These are phyloP conservation scores for Drosophila recens DNA, from an alignment of 2,888 invertebrate genomes.

Conservation along the genomic window DNA sequence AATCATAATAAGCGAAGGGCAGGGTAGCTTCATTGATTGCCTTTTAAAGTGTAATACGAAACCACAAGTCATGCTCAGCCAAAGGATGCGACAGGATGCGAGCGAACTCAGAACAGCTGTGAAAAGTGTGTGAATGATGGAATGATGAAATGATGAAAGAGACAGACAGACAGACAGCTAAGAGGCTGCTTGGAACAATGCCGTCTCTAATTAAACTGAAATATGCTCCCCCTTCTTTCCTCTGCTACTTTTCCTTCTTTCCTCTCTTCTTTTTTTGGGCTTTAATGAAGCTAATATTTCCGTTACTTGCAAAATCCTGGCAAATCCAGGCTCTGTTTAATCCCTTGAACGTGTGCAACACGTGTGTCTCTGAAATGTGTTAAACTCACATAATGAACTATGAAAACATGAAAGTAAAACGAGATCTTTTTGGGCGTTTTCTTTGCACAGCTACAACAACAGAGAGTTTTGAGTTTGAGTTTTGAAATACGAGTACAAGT, in stretches of 20 bases:
- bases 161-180: constrained; percentile 20
- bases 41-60: constrained; percentile 66
- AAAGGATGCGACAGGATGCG: constrained; percentile 67
- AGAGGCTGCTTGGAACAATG: constrained; percentile 36
- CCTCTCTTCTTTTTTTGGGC: neutral
- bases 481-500: constrained; percentile 46
- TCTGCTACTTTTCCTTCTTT: neutral
- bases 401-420: constrained; percentile 60
- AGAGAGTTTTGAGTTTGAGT: constrained; percentile 9
- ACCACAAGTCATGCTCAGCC: constrained; percentile 58
- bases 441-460: constrained; percentile 12
- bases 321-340: constrained; percentile 37
- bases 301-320: constrained; percentile 47
- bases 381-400: constrained; percentile 64
- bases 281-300: constrained; percentile 56
- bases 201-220: constrained; percentile 50
- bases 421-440: constrained; percentile 47
- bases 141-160: no score
- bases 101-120: constrained; percentile 45
- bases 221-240: constrained; percentile 11
- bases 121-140: constrained; percentile 22
- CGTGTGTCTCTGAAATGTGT: constrained; percentile 62
- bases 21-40: constrained; percentile 61
- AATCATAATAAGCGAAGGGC: constrained; percentile 23
- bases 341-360: constrained; percentile 66